phyloP scores from a whole-genome alignment of 2,888 invertebrate genomes.

The Chironomus riparius region DNA sequence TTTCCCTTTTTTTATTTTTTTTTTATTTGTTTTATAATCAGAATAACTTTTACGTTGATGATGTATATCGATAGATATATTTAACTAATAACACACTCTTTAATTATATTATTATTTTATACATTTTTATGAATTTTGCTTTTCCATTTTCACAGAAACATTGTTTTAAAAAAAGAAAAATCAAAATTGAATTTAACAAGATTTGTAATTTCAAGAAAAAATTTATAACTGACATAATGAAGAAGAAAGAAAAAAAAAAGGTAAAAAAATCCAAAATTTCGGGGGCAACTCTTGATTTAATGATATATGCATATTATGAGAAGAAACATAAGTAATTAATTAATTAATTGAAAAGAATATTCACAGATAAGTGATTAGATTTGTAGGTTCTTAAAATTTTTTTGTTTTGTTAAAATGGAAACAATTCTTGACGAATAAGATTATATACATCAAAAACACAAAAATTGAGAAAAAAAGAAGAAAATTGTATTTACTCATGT shows the following conservation, averaged over 20 bases:
- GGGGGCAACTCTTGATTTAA: constrained; percentile 18
- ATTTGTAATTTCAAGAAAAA: background rate
- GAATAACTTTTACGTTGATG: background rate
- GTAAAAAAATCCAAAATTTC: constrained; percentile 8
- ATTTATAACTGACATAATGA: background rate
- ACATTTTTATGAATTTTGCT: background rate
- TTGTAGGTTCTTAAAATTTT: no score
- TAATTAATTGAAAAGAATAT: constrained; percentile 23
- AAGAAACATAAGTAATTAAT: constrained; percentile 15
- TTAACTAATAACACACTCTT: no score
- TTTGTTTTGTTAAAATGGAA: no score
- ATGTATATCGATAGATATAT: background rate
- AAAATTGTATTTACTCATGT: no score
- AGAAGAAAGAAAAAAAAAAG: background rate
- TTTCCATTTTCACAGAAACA: background rate
- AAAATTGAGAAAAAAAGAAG: no score
- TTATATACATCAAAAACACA: no score
- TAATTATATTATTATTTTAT: no score
- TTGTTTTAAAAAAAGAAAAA: background rate
- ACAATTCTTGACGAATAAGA: no score
- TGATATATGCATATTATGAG: background rate
- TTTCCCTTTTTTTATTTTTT: no score
- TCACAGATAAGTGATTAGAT: background rate
- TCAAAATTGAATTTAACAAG: background rate
- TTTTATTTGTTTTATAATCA: no score